Percentiles rank a stretch among this genome's conserved stretches.
These are phyloP conservation scores for Indicator indicator DNA, from an alignment of 2,113 vertebrate genomes.

Conservation along the genomic window DNA sequence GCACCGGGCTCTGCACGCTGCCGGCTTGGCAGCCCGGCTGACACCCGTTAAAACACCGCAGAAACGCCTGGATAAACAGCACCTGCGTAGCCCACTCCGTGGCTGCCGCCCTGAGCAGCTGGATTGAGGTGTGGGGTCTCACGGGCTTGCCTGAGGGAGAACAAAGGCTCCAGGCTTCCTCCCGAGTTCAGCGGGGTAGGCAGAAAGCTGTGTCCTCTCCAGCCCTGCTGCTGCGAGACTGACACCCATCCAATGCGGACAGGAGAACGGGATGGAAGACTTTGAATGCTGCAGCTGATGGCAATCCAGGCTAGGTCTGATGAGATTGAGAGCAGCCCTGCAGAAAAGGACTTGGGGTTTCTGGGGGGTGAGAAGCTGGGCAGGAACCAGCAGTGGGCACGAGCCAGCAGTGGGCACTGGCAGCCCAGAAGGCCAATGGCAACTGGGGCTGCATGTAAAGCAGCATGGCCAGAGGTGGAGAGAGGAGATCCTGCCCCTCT, in stretches of 20 bases:
- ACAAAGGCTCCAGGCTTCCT: conserved; percentile 6
- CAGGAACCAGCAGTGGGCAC: too few relatives aligned
- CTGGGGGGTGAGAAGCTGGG: too few relatives aligned
- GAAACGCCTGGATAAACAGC: background rate
- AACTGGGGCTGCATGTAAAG: too few relatives aligned
- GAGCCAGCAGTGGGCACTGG: too few relatives aligned
- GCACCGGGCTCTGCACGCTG: background rate
- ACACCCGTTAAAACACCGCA: rapidly evolving
- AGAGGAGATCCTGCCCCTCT: too few relatives aligned
- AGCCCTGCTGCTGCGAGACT: background rate
- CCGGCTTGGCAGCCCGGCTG: background rate
- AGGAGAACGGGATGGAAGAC: too few relatives aligned
- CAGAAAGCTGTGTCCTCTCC: background rate
- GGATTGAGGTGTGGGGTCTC: background rate
- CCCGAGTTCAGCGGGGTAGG: background rate
- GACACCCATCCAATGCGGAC: background rate
- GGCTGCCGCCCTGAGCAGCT: background rate
- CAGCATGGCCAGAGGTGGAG: too few relatives aligned
- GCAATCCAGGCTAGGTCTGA: too few relatives aligned
- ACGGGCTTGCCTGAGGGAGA: background rate
- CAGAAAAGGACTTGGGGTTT: too few relatives aligned
- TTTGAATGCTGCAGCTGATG: background rate
- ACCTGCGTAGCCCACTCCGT: background rate
- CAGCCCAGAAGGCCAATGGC: too few relatives aligned
- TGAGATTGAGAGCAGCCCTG: too few relatives aligned